These are phyloP conservation scores for Limnephilus marmoratus DNA, from an alignment of 2,888 invertebrate species.

Conservation along the genomic window DNA sequence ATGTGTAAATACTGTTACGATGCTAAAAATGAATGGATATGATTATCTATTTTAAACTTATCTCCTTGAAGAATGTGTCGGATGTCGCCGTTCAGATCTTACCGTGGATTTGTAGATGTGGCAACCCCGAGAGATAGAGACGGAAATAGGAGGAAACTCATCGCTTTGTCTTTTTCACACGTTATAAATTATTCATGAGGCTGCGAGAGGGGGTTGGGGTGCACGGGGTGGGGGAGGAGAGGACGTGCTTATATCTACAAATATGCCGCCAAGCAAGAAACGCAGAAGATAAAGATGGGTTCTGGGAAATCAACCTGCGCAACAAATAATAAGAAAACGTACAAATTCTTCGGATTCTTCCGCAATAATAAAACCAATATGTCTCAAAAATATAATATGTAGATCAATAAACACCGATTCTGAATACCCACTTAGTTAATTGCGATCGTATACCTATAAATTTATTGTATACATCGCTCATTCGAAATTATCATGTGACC, in stretches of 20 bases:
- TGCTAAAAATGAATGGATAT: neutral
- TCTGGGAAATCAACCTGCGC: slow-evolving; percentile 22
- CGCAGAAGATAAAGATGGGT: slow-evolving; percentile 41
- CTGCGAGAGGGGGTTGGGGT: neutral
- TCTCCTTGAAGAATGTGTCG: neutral
- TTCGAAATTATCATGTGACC: too few species aligned
- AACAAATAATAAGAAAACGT: neutral
- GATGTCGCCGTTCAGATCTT: slow-evolving; percentile 4
- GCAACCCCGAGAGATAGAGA: slow-evolving; percentile 23
- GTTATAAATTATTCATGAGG: slow-evolving; percentile 64
- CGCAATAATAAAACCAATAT: neutral
- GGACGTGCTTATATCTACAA: slow-evolving; percentile 64
- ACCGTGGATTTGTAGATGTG: slow-evolving; percentile 18
- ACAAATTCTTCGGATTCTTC: neutral
- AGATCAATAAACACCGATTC: too few species aligned
- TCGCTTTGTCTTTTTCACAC: slow-evolving; percentile 44
- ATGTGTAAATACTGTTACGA: neutral
- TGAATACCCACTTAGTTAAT: too few species aligned
- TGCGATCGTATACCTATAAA: too few species aligned
- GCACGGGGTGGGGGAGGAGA: neutral
- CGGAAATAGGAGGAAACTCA: slow-evolving; percentile 32
- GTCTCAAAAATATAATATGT: too few species aligned
- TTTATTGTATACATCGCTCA: too few species aligned
- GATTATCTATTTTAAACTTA: neutral
- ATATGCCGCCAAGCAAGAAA: slow-evolving; percentile 59